Base-by-base conservation (phyloP, 2,113 vertebrate genomes). In the Bostrychus sinensis region DNA sequence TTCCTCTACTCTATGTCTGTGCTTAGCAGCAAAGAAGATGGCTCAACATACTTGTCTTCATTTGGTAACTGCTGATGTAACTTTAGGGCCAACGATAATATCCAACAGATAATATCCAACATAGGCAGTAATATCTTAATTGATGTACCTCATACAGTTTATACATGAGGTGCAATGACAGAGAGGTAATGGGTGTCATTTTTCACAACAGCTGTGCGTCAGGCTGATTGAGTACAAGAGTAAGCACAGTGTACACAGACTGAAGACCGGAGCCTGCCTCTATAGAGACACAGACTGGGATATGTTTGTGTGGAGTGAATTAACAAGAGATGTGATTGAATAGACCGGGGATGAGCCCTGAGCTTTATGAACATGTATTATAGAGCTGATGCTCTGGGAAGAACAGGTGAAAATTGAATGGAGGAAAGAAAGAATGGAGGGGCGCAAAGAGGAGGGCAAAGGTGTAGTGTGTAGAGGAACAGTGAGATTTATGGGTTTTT, bases 291-390 rank as follows among this genome's bases (percentile, higher is more conserved):
- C 39, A 41, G 20, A 43, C 26, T 4, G 58, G 14, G 53, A 41
- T 38, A 37, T 38, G 25, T 54, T 36, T 38, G 11, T 58, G 6
- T 41, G 28, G 56, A 73, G 64, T 61, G 63, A 69, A 81, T 86
- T 75, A 84, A 77, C 69, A 25, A 42, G 62, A 62, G 30, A 61
- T 48, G 79, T 83, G 55, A 86, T 76, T 66, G 67, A 84, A 86
- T 78, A 74, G 70, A 55, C 66, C 56, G 11, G 1, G 64, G 55
- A 72, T 77, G 48, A 14, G 60, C 70, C 63, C 28, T 62, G 70
- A 78, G 65, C 75, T 81, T 83, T 25, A 75, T 79, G 62, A 85
- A 81, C 77, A 86, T 83, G 66, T 66, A 82, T 89, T 82, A 86
- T 69, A 64, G 64, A 64, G 70, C 55, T 17, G 45, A 75, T 48